phyloP scores from a whole-genome alignment of 1,140 invertebrate genomes.

The Leptinotarsa undecemlineata region DNA sequence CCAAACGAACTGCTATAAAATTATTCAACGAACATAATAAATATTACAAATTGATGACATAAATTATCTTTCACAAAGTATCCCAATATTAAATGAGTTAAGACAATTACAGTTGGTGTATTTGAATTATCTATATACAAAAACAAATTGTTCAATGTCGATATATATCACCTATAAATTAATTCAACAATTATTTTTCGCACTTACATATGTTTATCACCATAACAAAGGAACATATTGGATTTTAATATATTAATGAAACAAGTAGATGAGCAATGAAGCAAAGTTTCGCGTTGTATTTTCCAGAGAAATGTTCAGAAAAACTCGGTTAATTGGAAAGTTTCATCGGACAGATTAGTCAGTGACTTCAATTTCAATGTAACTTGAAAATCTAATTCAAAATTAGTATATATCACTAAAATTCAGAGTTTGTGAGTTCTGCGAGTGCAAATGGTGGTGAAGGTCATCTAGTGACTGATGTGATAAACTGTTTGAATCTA shows the following conservation, averaged over 20 bases:
- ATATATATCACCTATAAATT: background rate
- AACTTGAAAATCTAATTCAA: background rate
- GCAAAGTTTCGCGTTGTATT: background rate
- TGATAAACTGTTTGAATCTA: constrained; percentile 45
- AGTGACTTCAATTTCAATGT: background rate
- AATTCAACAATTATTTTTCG: background rate
- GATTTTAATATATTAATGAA: background rate
- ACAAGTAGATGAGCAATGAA: background rate
- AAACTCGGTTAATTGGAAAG: background rate
- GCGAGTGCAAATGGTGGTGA: constrained; percentile 53
- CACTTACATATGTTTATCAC: constrained; percentile 32
- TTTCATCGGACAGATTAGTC: background rate
- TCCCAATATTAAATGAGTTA: no score
- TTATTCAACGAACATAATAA: no score
- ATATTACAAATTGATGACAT: no score
- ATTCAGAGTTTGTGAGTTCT: constrained; percentile 51
- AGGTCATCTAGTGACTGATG: constrained; percentile 53
- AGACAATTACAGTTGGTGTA: no score
- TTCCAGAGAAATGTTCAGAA: background rate
- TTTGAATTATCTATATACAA: background rate
- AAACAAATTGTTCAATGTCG: background rate
- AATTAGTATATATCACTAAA: constrained; percentile 54
- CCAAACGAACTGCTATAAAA: no score
- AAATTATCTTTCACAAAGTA: no score
- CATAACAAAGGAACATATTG: constrained; percentile 41